Conservation (phyloP, 2,113 vertebrate genomes). For the Tinamus guttatus region DNA sequence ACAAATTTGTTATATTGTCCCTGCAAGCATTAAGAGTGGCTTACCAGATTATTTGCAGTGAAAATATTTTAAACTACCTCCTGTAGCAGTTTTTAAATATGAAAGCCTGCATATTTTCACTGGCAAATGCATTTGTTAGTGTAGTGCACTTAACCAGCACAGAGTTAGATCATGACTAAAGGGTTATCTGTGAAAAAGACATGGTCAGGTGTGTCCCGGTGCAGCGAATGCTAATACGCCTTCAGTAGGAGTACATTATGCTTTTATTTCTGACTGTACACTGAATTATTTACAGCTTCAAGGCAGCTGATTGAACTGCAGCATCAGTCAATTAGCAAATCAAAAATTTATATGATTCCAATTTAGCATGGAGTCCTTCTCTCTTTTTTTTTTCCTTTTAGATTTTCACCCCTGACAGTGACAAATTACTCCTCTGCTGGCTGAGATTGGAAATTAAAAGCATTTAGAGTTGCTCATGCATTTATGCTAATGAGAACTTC, state of each 20-base stretch:
- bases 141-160: constrained; percentile 18
- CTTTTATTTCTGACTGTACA: constrained; percentile 88
- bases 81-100: neutral
- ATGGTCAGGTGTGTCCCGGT: constrained; percentile 71
- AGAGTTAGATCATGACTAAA: constrained; percentile 69
- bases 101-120: constrained; percentile 34
- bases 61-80: constrained; percentile 60
- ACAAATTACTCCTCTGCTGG: constrained; percentile 99
- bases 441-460: constrained; percentile 99
- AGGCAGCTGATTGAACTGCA: constrained; percentile 95
- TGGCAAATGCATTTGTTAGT: constrained; percentile 48
- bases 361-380: constrained; percentile 95
- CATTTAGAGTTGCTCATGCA: constrained; percentile 99
- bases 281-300: constrained; percentile 99
- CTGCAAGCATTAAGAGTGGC: neutral
- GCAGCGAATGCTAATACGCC: constrained; percentile 70
- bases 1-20: neutral
- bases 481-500: constrained; percentile 99
- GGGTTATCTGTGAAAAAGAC: constrained; percentile 58
- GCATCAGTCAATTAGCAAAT: constrained; percentile 99
- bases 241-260: constrained; percentile 71
- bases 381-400: constrained; percentile 87
- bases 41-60: constrained; percentile 30
- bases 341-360: constrained; percentile 99
- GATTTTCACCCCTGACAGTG: constrained; percentile 99